phyloP scores from a whole-genome alignment of 2,888 invertebrate species.

The Carterocephalus palaemon region DNA sequence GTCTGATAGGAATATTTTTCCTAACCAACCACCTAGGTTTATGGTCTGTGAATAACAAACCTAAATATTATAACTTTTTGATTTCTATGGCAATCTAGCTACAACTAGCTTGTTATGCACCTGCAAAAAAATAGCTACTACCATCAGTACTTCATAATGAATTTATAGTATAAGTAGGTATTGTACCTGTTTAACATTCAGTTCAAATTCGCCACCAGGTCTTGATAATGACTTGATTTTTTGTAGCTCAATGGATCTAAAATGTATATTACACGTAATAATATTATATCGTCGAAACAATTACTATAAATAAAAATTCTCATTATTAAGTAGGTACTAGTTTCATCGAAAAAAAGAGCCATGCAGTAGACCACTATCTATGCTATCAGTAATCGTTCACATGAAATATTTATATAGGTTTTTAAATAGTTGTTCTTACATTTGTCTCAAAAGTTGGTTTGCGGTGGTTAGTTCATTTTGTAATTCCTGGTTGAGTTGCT shows the following conservation, averaged over 20 bases:
- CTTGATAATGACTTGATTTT: constrained; percentile 55
- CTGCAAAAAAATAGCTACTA: too few relatives aligned
- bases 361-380: too few relatives aligned
- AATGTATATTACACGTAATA: constrained; percentile 30
- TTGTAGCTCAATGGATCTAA: constrained; percentile 55
- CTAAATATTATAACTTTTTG: too few relatives aligned
- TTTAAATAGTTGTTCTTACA: constrained; percentile 45
- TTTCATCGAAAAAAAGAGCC: too few relatives aligned
- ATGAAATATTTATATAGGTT: constrained; percentile 18
- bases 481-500: constrained; percentile 50
- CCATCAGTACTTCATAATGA: too few relatives aligned
- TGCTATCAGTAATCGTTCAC: not conserved
- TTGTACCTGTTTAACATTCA: constrained; percentile 52
- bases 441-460: constrained; percentile 56
- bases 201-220: constrained; percentile 54
- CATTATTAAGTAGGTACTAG: too few relatives aligned
- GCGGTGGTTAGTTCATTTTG: constrained; percentile 61
- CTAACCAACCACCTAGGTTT: too few relatives aligned
- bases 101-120: too few relatives aligned
- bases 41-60: too few relatives aligned
- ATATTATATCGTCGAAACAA: too few relatives aligned
- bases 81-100: not conserved
- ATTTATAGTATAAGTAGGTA: constrained; percentile 7
- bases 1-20: too few relatives aligned
- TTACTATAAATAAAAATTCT: too few relatives aligned